phyloP scores from a whole-genome alignment of 2,888 invertebrate species.

The Cephus sareptanus region DNA sequence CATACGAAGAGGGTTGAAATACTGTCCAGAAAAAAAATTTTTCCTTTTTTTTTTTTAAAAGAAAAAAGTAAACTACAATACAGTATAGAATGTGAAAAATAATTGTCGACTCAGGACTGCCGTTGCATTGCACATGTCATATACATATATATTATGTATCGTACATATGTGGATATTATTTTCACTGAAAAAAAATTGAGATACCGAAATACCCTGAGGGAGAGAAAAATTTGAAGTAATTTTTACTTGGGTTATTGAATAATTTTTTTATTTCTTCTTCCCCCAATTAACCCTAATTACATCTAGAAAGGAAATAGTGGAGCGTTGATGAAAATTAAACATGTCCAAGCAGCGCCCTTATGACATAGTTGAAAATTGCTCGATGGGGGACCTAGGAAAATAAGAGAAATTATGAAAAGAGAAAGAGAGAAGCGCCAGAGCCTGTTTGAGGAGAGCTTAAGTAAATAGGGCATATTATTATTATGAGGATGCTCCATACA shows the following conservation, averaged over 20 bases:
- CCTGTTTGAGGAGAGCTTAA: constrained; percentile 13
- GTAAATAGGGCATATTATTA: constrained; percentile 5
- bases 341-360: background rate
- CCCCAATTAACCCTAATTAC: background rate
- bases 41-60: background rate
- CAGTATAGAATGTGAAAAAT: background rate
- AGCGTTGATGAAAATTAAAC: background rate
- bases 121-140: background rate
- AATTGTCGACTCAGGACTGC: background rate
- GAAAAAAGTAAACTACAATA: background rate
- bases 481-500: constrained; percentile 13
- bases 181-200: background rate
- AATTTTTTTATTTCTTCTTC: background rate
- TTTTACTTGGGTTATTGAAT: background rate
- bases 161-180: background rate
- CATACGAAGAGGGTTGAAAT: background rate
- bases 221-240: background rate
- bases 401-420: background rate
- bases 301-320: background rate
- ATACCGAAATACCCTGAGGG: background rate
- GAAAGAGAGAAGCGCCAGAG: background rate
- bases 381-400: background rate
- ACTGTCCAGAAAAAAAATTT: background rate
- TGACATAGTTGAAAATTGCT: background rate
- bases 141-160: too few relatives aligned